phyloP scores from a whole-genome alignment of 2,888 invertebrate genomes.

The Neelides folsomi region DNA sequence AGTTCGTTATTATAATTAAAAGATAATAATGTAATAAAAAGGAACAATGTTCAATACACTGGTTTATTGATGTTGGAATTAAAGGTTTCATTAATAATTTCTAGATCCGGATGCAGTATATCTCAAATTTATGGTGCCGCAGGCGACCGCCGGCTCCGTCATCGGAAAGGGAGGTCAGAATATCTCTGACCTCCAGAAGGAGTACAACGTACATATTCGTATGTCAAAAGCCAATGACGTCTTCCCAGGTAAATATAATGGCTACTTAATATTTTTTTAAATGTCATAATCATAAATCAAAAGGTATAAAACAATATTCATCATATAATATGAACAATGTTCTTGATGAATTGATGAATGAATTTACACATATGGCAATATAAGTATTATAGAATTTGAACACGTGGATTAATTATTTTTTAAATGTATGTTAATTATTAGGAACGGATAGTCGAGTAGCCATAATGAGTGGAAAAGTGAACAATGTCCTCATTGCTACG shows the following conservation, averaged over 20 bases:
- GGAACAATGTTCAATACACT: too few relatives aligned
- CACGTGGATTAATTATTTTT: conserved; percentile 1
- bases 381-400: too few relatives aligned
- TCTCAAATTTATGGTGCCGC: conserved; percentile 32
- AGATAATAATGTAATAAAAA: too few relatives aligned
- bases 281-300: background rate
- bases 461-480: conserved; percentile 32
- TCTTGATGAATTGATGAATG: background rate
- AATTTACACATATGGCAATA: background rate
- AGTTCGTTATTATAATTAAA: too few relatives aligned
- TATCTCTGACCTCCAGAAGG: conserved; percentile 32
- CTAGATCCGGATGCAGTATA: conserved; percentile 31
- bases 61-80: too few relatives aligned
- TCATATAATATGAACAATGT: background rate
- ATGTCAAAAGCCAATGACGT: conserved; percentile 33
- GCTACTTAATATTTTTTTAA: background rate
- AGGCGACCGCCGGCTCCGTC: conserved; percentile 31
- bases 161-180: conserved; percentile 33
- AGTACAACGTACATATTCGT: conserved; percentile 31
- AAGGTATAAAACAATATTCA: background rate
- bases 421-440: background rate
- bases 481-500: conserved; percentile 26
- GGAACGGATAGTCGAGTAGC: conserved; percentile 30
- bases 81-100: background rate
- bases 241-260: conserved; percentile 20